Conservation (phyloP, 2,888 invertebrate species). For the Pomacea canaliculata region DNA sequence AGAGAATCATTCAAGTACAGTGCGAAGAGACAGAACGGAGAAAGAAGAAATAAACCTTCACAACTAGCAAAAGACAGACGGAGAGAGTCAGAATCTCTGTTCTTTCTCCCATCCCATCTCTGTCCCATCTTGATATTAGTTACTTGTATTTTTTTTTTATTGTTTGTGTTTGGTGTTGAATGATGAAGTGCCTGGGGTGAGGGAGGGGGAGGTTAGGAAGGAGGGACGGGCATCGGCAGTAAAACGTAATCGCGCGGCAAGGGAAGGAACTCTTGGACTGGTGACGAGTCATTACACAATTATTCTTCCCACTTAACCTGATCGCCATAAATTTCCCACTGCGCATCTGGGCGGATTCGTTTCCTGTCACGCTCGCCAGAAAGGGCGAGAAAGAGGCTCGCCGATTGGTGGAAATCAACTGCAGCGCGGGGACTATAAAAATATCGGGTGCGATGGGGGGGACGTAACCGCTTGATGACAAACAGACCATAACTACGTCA, state of each 20-base stretch:
- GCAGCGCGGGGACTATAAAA: constrained; percentile 16
- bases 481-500: no score
- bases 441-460: not conserved
- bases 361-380: constrained; percentile 11
- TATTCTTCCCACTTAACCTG: constrained; percentile 11
- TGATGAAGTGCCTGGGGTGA: no score
- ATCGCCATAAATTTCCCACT: constrained; percentile 20
- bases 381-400: constrained; percentile 1
- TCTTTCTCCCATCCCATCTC: no score
- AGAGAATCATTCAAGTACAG: no score
- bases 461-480: not conserved
- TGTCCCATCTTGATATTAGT: no score
- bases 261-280: no score
- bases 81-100: not conserved
- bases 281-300: constrained; percentile 21
- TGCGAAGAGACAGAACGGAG: not conserved
- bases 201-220: no score
- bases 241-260: no score
- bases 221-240: no score
- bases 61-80: not conserved
- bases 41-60: not conserved
- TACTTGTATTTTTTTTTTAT: no score
- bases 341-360: constrained; percentile 20
- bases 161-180: no score
- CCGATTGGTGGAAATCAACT: constrained; percentile 20